Conservation (phyloP, 2,113 vertebrate genomes). For the Hippotragus niger region DNA sequence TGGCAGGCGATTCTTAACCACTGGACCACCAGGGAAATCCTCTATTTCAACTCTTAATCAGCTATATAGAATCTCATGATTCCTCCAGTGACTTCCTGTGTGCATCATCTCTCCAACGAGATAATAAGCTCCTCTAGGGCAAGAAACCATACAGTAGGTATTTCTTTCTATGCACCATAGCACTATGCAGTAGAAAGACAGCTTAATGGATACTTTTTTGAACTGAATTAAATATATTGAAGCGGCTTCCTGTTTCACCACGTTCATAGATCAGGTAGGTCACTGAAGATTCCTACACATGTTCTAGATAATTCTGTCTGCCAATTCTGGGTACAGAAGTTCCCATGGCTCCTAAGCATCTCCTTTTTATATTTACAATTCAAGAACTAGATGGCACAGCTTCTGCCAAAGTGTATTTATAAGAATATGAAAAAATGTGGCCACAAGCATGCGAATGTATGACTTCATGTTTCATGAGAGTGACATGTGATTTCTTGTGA, state of each 20-base stretch:
- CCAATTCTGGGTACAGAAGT: not conserved
- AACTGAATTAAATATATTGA: conserved; percentile 48
- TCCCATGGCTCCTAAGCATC: conserved; percentile 43
- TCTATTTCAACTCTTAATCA: not conserved
- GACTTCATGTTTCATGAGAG: not conserved
- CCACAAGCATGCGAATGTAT: not conserved
- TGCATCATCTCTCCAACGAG: not conserved
- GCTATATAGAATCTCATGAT: no score
- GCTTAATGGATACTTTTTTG: conserved; percentile 32
- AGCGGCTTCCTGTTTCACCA: conserved; percentile 39
- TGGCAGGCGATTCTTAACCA: not conserved
- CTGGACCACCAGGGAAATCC: not conserved
- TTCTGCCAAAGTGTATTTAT: conserved; percentile 48
- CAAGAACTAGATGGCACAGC: not conserved
- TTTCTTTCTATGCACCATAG: not conserved
- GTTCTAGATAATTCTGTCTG: not conserved
- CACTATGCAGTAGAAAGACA: not conserved
- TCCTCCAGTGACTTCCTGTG: not conserved
- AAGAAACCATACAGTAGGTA: not conserved
- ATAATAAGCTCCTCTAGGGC: not conserved
- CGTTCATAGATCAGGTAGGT: conserved; percentile 27
- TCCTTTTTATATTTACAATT: conserved; percentile 29
- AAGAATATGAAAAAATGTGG: not conserved
- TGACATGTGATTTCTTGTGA: not conserved
- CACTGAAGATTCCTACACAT: conserved; percentile 13